These are phyloP conservation scores for Bombus haemorrhoidalis DNA, from an alignment of 1,140 invertebrate genomes.

Conservation along the genomic window DNA sequence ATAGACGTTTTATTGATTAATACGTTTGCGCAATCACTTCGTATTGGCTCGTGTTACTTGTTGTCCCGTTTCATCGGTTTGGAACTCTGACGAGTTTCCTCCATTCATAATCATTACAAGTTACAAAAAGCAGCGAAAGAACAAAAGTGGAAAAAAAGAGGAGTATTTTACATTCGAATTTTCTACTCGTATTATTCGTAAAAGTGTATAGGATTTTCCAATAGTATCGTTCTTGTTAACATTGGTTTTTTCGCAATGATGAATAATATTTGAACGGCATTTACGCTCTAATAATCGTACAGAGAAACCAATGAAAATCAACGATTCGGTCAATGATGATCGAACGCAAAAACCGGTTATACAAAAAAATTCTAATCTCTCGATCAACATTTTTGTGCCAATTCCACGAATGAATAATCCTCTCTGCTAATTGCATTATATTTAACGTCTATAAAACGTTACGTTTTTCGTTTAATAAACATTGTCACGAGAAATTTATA, in stretches of 20 bases:
- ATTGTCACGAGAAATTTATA: not conserved
- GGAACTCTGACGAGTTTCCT: not conserved
- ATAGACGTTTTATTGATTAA: constrained; percentile 41
- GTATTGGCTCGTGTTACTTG: not conserved
- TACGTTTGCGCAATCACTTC: not conserved
- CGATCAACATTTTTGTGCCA: not conserved
- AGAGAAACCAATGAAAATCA: not conserved
- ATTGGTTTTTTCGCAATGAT: not conserved
- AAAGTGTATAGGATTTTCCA: not conserved
- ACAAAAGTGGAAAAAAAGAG: not conserved
- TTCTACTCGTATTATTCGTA: not conserved
- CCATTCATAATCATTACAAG: not conserved
- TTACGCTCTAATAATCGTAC: not conserved
- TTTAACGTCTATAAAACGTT: not conserved
- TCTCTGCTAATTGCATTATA: not conserved
- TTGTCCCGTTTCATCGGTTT: not conserved
- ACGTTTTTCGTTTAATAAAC: not conserved
- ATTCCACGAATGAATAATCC: constrained; percentile 1
- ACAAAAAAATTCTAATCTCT: not conserved
- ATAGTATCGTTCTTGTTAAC: not conserved
- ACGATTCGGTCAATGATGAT: not conserved
- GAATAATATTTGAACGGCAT: not conserved
- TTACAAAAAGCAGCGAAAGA: no score
- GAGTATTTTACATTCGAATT: not conserved
- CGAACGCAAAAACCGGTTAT: not conserved